phyloP scores from a whole-genome alignment of 2,888 invertebrate genomes.

The Dryadula phaetusa region DNA sequence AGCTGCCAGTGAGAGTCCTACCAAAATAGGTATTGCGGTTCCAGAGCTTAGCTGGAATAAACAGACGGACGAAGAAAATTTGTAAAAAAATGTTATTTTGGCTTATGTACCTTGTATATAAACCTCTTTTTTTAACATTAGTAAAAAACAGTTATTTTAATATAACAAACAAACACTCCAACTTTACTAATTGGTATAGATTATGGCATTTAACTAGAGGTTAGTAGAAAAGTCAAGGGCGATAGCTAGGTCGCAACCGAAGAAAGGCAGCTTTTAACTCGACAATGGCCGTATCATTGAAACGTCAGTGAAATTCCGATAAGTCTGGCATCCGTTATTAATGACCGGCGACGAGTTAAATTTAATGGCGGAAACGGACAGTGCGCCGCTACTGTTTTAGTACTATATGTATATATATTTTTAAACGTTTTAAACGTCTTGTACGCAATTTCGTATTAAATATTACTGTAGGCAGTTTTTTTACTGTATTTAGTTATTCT shows the following conservation, averaged over 20 bases:
- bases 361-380: conserved; percentile 33
- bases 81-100: too few species aligned
- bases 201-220: neutral
- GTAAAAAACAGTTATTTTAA: too few species aligned
- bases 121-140: too few species aligned
- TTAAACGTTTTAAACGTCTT: neutral
- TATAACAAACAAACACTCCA: too few species aligned
- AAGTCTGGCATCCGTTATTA: conserved; percentile 32
- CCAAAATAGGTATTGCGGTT: too few species aligned
- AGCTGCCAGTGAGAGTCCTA: too few species aligned
- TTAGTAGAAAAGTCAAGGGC: neutral
- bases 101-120: too few species aligned
- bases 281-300: conserved; percentile 27
- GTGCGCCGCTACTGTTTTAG: conserved; percentile 13
- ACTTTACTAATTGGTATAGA: too few species aligned
- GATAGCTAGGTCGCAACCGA: neutral
- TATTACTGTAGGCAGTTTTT: too few species aligned
- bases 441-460: neutral
- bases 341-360: conserved; percentile 31
- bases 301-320: conserved; percentile 31
- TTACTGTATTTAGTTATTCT: too few species aligned
- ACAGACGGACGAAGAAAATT: too few species aligned
- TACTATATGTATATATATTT: neutral
- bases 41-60: too few species aligned
- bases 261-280: conserved; percentile 15